Evolutionary conservation across 2,113 vertebrate species (phyloP).

Genomic region (Pseudorectes ferrugineus): DNA sequence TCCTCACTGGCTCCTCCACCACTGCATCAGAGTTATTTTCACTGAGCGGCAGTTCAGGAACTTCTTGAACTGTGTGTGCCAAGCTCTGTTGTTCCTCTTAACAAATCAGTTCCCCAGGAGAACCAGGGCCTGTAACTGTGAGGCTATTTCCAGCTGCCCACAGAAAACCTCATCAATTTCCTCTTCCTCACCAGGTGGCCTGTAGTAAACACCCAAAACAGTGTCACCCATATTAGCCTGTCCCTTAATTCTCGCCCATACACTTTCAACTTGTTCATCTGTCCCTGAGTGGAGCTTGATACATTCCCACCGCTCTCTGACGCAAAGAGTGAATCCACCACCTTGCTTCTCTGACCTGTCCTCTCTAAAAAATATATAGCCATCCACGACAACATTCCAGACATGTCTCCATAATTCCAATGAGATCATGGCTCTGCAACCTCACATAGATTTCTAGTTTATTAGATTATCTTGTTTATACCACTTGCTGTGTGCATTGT

Average conservation of each 20-base stretch:
- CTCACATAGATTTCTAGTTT: background rate
- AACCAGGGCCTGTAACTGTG: background rate
- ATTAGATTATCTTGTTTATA: background rate
- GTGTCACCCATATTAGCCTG: background rate
- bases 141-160: background rate
- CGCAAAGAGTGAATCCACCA: background rate
- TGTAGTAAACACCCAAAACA: background rate
- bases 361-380: background rate
- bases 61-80: background rate
- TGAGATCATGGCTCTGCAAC: background rate
- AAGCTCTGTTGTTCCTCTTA: background rate
- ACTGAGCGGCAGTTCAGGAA: background rate
- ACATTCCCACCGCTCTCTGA: background rate
- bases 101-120: background rate
- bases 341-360: background rate
- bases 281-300: too few species aligned
- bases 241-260: background rate
- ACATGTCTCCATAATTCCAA: background rate
- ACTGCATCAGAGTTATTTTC: background rate
- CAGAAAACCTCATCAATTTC: background rate
- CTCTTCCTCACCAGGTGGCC: background rate
- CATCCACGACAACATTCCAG: background rate
- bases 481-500: background rate
- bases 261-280: background rate
- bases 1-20: background rate